A percentile compares a stretch with the other conserved stretches of the same genome.
Conservation (phyloP, 2,797 vertebrate genomes). For the Calcarius lapponicus region DNA sequence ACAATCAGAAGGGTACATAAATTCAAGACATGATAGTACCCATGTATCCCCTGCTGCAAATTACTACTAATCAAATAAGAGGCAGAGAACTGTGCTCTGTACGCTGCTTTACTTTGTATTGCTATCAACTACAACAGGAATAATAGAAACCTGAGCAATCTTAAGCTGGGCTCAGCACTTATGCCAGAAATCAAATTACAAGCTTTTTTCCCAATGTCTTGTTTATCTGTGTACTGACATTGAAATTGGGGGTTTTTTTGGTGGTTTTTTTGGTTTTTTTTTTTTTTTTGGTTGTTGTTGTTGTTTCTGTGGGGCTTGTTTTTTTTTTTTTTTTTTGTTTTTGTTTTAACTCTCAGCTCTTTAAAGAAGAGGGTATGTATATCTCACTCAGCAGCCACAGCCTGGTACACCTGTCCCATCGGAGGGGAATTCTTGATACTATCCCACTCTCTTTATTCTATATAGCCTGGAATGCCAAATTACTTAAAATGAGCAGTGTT, state of each 20-base stretch:
- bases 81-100: background rate
- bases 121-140: background rate
- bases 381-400: background rate
- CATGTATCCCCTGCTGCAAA: background rate
- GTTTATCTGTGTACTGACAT: background rate
- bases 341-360: background rate
- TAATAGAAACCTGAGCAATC: background rate
- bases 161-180: background rate
- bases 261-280: too few species aligned
- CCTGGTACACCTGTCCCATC: background rate
- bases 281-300: too few species aligned
- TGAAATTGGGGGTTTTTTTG: background rate
- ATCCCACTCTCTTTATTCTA: background rate
- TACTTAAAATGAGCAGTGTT: background rate
- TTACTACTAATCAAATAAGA: background rate
- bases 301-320: too few species aligned
- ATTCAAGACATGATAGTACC: background rate
- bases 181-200: background rate
- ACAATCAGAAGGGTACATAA: background rate
- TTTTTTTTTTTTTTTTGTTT: too few species aligned
- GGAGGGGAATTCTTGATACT: background rate
- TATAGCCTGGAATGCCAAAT: background rate
- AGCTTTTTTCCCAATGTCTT: background rate
- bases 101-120: background rate
- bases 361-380: background rate